Evolutionary conservation across 2,888 invertebrate genomes (phyloP).

Genomic region (Hirtodrosophila histrioides): DNA sequence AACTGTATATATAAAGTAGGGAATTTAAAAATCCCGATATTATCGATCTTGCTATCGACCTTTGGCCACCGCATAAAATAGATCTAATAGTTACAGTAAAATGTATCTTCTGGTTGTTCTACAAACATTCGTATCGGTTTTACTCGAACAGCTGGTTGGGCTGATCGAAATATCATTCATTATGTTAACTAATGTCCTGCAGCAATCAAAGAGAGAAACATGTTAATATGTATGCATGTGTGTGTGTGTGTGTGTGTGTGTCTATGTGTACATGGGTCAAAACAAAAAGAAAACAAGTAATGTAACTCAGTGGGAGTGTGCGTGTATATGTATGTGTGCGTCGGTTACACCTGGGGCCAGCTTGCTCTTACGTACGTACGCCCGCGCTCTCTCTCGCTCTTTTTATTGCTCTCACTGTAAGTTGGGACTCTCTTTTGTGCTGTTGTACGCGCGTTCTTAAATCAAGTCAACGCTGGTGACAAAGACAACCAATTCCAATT

Average conservation of each 20-base stretch:
- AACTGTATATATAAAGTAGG: too few species aligned
- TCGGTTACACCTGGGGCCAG: slow-evolving; percentile 10
- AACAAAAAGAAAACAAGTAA: too few species aligned
- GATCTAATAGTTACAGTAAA: too few species aligned
- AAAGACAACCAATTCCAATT: slow-evolving; percentile 37
- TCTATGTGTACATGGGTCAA: not conserved
- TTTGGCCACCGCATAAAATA: too few species aligned
- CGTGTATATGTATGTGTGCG: not conserved
- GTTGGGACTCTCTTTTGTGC: slow-evolving; percentile 20
- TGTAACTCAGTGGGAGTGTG: too few species aligned
- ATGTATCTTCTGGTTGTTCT: too few species aligned
- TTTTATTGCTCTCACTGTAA: not conserved
- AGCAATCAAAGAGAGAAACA: slow-evolving; percentile 4
- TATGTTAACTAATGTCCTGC: slow-evolving; percentile 19
- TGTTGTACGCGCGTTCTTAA: slow-evolving; percentile 40
- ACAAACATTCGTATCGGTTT: too few species aligned
- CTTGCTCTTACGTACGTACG: slow-evolving; percentile 19
- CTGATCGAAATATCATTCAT: slow-evolving; percentile 1
- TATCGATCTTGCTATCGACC: too few species aligned
- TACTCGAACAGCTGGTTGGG: slow-evolving; percentile 6
- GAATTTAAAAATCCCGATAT: too few species aligned
- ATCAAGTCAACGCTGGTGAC: slow-evolving; percentile 49
- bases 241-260: slow-evolving; percentile 1
- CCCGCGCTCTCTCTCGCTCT: not conserved
- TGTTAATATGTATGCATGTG: slow-evolving; percentile 2